Evolutionary conservation across 2,113 vertebrate genomes (phyloP), one percentile per base, ranked within the genome.

Genomic region (Deroptyus accipitrinus): DNA sequence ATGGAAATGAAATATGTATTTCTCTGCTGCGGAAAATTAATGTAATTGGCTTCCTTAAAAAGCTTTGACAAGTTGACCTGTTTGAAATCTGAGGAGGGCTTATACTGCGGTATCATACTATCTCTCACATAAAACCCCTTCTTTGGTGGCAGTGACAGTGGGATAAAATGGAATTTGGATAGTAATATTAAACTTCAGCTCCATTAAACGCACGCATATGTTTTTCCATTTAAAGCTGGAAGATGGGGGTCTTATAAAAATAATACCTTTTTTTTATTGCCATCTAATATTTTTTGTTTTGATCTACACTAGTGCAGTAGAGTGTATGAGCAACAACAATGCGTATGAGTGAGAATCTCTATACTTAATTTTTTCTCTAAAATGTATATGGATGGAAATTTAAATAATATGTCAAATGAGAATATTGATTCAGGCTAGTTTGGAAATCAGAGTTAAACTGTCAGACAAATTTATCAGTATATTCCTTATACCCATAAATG

Each of bases 1-100:
- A 98, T 98, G 98, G 98, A 98, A 99, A 99, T 98, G 98, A 98
- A 98, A 98, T 98, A 98, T 98, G 98, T 98, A 98, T 98, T 98
- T 98, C 98, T 98, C 97, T 97, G 98, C 98, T 98, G 98, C 97
- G 98, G 98, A 98, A 98, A 98, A 98, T 98, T 98, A 98, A 98
- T 98, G 98, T 98, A 98, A 98, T 98, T 98, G 98, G 98, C 98
- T 98, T 96, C 95, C 97, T 98, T 98, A 98, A 98, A 98, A 98
- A 98, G 98, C 98, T 98, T 97, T 98, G 98, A 98, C 98, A 98
- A 98, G 98, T 97, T 98, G 98, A 98, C 98, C 98, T 97, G 96
- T 97, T 98, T 98, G 98, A 98, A 98, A 98, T 98, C 97, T 96
- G 96, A 98, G 96, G 96, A 98, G 96, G 96, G 96, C 97, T 98